A percentile compares a stretch with the other conserved stretches of the same genome.
Conservation (phyloP, 1,140 invertebrate genomes). For the Tetramorium parvispinum region DNA sequence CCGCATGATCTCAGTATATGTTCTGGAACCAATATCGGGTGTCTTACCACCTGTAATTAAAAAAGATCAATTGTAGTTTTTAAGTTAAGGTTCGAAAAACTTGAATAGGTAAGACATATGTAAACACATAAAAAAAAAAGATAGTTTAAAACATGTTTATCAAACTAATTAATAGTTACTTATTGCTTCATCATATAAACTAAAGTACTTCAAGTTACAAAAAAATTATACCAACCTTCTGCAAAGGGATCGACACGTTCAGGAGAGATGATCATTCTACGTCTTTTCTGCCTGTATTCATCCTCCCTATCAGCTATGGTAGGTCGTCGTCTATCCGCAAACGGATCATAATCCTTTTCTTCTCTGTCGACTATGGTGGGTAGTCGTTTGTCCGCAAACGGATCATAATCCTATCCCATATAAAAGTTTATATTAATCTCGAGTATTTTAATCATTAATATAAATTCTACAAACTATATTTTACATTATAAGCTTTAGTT, state of each 20-base stretch:
- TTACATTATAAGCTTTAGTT: neutral
- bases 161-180: slow-evolving; percentile 51
- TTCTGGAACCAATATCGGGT: slow-evolving; percentile 96
- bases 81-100: neutral
- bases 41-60: slow-evolving; percentile 98
- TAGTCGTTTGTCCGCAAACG: slow-evolving; percentile 96
- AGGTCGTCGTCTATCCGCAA: slow-evolving; percentile 95
- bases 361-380: slow-evolving; percentile 97
- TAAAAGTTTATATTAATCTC: slow-evolving; percentile 64
- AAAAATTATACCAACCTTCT: slow-evolving; percentile 91
- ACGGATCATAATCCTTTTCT: slow-evolving; percentile 97
- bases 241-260: slow-evolving; percentile 98
- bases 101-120: neutral
- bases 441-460: neutral
- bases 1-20: slow-evolving; percentile 98
- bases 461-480: slow-evolving; percentile 14
- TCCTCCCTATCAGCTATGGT: slow-evolving; percentile 98
- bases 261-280: slow-evolving; percentile 97
- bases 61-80: slow-evolving; percentile 70
- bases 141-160: slow-evolving; percentile 7
- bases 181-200: neutral
- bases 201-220: neutral
- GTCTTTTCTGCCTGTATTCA: slow-evolving; percentile 96
- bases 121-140: neutral
- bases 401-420: slow-evolving; percentile 96